Evolutionary conservation across 2,888 invertebrate genomes (phyloP).

Genomic region (Hydriomena furcata): DNA sequence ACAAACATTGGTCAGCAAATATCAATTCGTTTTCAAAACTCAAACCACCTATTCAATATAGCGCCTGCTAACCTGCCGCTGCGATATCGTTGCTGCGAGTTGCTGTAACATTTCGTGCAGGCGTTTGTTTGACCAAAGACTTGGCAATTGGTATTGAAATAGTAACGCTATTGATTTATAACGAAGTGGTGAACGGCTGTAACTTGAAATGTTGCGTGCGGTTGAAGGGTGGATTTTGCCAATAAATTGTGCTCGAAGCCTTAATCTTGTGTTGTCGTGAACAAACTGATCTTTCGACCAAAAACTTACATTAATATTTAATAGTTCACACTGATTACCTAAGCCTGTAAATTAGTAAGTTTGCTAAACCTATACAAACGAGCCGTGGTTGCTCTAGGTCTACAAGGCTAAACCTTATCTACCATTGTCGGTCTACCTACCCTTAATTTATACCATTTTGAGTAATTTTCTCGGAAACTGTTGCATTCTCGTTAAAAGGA

Average conservation of each 20-base stretch:
- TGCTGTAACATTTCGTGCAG: slow-evolving; percentile 5
- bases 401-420: no score
- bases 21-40: slow-evolving; percentile 4
- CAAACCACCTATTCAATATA: not conserved
- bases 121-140: not conserved
- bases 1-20: slow-evolving; percentile 4
- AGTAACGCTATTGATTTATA: slow-evolving; percentile 1
- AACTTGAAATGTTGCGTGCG: slow-evolving; percentile 9
- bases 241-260: slow-evolving; percentile 3
- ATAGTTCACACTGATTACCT: no score
- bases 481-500: no score
- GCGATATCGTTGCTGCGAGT: not conserved
- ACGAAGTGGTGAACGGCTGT: slow-evolving; percentile 2
- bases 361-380: no score
- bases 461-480: no score
- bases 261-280: not conserved
- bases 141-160: slow-evolving; percentile 1
- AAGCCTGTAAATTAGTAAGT: no score
- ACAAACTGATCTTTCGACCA: not conserved
- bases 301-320: not conserved
- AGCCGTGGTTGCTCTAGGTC: no score
- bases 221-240: slow-evolving; percentile 4
- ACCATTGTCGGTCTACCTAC: no score
- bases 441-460: no score
- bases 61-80: slow-evolving; percentile 2